These are phyloP conservation scores for Notiomystis cincta DNA, from an alignment of 2,113 vertebrate species.

Conservation along the genomic window DNA sequence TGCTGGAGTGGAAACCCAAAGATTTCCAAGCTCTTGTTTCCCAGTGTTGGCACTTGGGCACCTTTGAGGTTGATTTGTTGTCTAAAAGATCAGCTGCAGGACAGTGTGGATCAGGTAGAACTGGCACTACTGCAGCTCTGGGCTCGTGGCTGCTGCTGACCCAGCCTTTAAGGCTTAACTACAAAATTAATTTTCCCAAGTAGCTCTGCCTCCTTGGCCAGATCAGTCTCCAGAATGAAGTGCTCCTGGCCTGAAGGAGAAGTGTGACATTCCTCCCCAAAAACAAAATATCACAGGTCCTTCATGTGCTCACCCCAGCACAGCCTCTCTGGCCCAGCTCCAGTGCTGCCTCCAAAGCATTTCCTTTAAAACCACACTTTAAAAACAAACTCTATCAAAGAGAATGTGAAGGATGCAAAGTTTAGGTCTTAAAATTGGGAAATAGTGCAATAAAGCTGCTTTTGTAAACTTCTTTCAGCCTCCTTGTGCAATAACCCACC, in stretches of 20 bases:
- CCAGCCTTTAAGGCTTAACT: background rate
- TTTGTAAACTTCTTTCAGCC: background rate
- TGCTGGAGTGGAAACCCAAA: background rate
- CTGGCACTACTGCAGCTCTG: background rate
- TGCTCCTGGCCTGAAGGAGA: background rate
- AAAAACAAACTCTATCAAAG: background rate
- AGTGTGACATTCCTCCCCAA: constrained; percentile 4
- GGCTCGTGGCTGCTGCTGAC: background rate
- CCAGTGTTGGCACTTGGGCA: background rate
- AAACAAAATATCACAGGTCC: background rate
- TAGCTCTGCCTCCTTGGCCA: background rate
- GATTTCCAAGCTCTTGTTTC: background rate
- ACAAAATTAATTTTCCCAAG: background rate
- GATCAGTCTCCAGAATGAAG: background rate
- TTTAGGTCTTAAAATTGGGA: background rate
- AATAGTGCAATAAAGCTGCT: background rate
- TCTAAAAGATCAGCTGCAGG: background rate
- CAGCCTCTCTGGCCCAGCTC: background rate
- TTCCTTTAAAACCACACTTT: background rate
- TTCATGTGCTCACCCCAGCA: rapidly evolving
- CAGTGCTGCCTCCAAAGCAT: background rate
- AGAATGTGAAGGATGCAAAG: background rate
- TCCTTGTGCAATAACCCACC: background rate
- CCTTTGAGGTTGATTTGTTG: background rate
- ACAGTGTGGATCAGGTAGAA: background rate